These are phyloP conservation scores for Drosophila parvula DNA, from an alignment of 1,140 invertebrate species.

Conservation along the genomic window DNA sequence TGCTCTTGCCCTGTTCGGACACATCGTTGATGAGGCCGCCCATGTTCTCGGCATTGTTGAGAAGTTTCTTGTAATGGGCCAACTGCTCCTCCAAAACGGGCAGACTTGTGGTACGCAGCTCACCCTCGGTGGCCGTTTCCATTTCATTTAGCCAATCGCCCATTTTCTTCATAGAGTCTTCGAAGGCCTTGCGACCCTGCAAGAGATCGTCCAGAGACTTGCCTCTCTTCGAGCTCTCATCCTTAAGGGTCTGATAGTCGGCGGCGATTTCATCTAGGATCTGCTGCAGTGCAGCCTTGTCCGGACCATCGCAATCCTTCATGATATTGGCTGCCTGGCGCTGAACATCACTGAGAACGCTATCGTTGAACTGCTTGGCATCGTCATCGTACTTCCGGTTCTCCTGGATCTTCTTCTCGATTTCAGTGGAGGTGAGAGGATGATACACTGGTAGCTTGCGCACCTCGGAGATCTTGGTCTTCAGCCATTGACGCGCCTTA, in stretches of 20 bases:
- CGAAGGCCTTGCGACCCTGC: conserved; percentile 91
- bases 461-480: conserved; percentile 90
- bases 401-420: conserved; percentile 91
- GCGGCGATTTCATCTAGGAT: conserved; percentile 88
- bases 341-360: conserved; percentile 89
- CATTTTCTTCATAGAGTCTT: conserved; percentile 91
- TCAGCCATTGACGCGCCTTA: conserved; percentile 91
- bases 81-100: conserved; percentile 94
- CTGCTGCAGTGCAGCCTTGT: conserved; percentile 87
- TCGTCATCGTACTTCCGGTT: conserved; percentile 90
- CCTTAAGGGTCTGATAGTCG: conserved; percentile 89
- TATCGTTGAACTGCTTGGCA: conserved; percentile 91
- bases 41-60: conserved; percentile 89
- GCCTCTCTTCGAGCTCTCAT: conserved; percentile 90
- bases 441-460: conserved; percentile 90
- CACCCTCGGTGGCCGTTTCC: conserved; percentile 92
- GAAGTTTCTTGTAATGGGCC: conserved; percentile 91
- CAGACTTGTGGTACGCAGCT: conserved; percentile 90
- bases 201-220: conserved; percentile 89
- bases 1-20: conserved; percentile 90
- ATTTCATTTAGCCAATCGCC: conserved; percentile 94
- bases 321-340: conserved; percentile 90
- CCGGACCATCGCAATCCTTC: conserved; percentile 91
- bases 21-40: conserved; percentile 90
- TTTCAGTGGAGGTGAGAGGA: conserved; percentile 89